These are phyloP conservation scores for Ashinkailepas kermadecensis DNA, from an alignment of 2,888 invertebrate genomes.

Conservation along the genomic window DNA sequence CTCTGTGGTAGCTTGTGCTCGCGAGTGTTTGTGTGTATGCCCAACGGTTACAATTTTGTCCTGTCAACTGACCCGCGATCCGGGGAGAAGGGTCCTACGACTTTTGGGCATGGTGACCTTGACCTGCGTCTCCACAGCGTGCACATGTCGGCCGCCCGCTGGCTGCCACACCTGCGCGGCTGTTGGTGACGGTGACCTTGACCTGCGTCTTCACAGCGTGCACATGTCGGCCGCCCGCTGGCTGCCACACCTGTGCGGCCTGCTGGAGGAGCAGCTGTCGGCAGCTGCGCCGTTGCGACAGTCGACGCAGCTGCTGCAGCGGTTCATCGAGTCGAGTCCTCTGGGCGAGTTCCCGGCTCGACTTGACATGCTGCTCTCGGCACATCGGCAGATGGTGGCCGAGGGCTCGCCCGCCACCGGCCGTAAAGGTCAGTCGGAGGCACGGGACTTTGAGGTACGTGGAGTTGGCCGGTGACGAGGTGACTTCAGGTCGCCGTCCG, in stretches of 20 bases:
- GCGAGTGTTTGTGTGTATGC: too few relatives aligned
- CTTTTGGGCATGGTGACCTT: too few relatives aligned
- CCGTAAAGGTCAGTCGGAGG: slow-evolving; percentile 26
- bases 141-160: slow-evolving; percentile 50
- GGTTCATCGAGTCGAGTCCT: slow-evolving; percentile 73
- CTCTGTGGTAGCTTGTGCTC: too few relatives aligned
- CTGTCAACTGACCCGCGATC: too few relatives aligned
- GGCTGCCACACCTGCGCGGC: slow-evolving; percentile 28
- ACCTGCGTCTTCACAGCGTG: slow-evolving; percentile 38
- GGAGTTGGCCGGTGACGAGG: too few relatives aligned
- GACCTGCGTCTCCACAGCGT: slow-evolving; percentile 33
- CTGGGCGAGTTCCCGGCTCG: slow-evolving; percentile 75
- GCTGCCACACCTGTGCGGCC: slow-evolving; percentile 25
- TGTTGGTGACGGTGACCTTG: too few relatives aligned
- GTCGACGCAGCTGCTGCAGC: slow-evolving; percentile 56
- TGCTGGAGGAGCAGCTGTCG: slow-evolving; percentile 26
- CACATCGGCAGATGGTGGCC: slow-evolving; percentile 65
- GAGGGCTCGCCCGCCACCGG: slow-evolving; percentile 21
- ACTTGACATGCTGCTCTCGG: slow-evolving; percentile 65
- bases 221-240: slow-evolving; percentile 48
- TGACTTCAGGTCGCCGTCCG: too few relatives aligned
- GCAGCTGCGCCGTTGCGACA: slow-evolving; percentile 40
- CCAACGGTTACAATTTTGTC: too few relatives aligned
- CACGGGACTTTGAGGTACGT: too few relatives aligned
- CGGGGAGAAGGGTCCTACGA: too few relatives aligned